These are phyloP conservation scores for Gymnarchus niloticus DNA, from an alignment of 2,113 vertebrate genomes.

Conservation along the genomic window DNA sequence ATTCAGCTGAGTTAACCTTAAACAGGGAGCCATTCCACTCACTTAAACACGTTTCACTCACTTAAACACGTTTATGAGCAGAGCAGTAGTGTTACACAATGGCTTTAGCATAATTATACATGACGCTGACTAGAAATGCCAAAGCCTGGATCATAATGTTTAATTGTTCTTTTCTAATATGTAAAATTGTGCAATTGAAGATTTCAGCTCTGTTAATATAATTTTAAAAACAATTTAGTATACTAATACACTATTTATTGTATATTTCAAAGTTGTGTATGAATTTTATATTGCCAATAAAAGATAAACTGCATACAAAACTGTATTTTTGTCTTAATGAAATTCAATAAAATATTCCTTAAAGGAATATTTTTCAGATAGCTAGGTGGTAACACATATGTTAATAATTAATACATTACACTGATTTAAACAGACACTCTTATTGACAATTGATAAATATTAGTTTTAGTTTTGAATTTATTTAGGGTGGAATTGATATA, in stretches of 20 bases:
- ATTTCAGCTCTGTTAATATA: not conserved
- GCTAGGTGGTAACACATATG: not conserved
- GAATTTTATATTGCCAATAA: not conserved
- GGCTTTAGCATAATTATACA: not conserved
- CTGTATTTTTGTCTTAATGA: not conserved
- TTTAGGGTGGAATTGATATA: too few relatives aligned
- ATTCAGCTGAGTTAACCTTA: too few relatives aligned
- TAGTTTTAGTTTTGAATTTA: too few relatives aligned
- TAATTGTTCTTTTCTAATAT: not conserved
- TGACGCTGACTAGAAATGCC: not conserved
- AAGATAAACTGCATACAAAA: not conserved
- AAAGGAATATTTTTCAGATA: not conserved
- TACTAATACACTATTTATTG: not conserved
- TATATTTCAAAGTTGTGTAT: not conserved
- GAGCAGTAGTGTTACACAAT: too few relatives aligned
- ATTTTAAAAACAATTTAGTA: not conserved
- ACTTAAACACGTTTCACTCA: too few relatives aligned
- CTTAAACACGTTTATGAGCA: too few relatives aligned
- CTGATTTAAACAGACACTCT: too few relatives aligned
- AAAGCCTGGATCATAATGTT: not conserved
- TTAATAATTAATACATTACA: not conserved
- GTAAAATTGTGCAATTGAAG: not conserved
- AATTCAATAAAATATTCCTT: not conserved
- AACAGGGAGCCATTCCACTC: too few relatives aligned
- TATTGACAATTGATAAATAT: too few relatives aligned